Conservation (phyloP, 2,113 vertebrate species). For the Laticauda laticaudata region DNA sequence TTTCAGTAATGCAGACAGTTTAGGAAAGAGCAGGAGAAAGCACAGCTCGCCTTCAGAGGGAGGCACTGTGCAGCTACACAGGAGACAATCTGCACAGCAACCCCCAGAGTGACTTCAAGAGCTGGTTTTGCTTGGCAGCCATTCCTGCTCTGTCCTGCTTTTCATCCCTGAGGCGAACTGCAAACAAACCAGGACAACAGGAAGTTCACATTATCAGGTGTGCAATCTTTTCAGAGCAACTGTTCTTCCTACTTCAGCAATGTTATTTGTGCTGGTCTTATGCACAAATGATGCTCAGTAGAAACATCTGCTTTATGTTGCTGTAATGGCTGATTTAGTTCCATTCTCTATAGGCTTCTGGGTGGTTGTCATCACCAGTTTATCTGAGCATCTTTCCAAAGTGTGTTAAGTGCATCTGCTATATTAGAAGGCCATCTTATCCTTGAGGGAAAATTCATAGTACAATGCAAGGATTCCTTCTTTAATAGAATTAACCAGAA, state of each 20-base stretch:
- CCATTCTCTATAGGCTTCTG: conserved; percentile 25
- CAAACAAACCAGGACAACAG: background rate
- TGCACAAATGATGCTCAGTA: background rate
- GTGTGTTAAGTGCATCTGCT: conserved; percentile 11
- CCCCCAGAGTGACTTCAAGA: background rate
- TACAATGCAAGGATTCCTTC: background rate
- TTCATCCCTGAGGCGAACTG: background rate
- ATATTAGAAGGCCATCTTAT: background rate
- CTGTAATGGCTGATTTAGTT: conserved; percentile 28
- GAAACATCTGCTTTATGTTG: conserved; percentile 36
- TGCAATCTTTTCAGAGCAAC: conserved; percentile 13
- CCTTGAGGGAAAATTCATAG: background rate
- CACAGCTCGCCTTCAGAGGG: background rate
- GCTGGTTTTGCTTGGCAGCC: conserved; percentile 4
- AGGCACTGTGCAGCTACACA: background rate
- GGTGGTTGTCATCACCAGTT: conserved; percentile 34
- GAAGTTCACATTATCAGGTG: conserved; percentile 20
- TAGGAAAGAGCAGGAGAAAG: background rate
- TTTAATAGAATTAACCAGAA: background rate
- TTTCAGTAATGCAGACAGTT: background rate
- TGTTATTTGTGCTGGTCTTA: background rate
- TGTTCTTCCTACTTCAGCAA: background rate
- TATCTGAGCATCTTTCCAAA: conserved; percentile 32
- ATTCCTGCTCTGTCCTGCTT: conserved; percentile 5
- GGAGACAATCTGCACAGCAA: background rate